Conservation (phyloP, 2,113 vertebrate species). For the Solea senegalensis region DNA sequence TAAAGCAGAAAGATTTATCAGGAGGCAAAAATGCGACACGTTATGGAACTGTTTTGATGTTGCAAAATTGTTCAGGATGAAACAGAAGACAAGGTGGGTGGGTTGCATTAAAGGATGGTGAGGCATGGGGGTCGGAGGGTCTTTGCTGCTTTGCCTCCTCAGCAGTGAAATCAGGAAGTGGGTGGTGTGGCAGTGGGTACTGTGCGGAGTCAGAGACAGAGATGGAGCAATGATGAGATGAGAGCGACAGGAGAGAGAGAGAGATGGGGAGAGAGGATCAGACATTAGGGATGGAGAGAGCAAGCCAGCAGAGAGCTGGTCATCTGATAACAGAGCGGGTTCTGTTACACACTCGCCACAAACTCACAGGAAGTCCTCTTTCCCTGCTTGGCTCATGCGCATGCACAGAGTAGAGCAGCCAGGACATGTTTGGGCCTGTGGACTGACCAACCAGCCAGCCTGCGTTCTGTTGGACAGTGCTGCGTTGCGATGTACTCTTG, state of each 20-base stretch:
- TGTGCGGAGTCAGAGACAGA: slow-evolving; percentile 65
- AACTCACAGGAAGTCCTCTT: slow-evolving; percentile 80
- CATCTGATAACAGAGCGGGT: slow-evolving; percentile 87
- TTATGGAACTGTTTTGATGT: slow-evolving; percentile 36
- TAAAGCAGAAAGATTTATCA: slow-evolving; percentile 37
- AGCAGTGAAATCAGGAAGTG: slow-evolving; percentile 77
- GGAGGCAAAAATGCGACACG: slow-evolving; percentile 41
- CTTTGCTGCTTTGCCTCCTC: slow-evolving; percentile 57
- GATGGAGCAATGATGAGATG: slow-evolving; percentile 73
- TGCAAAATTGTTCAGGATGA: slow-evolving; percentile 36
- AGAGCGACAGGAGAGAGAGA: slow-evolving; percentile 67
- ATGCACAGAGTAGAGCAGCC: slow-evolving; percentile 55
- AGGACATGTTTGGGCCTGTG: slow-evolving; percentile 13
- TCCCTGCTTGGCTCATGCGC: slow-evolving; percentile 57
- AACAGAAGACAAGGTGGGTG: slow-evolving; percentile 46
- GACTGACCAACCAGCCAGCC: slow-evolving; percentile 19
- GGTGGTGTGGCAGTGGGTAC: slow-evolving; percentile 74
- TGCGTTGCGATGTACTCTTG: slow-evolving; percentile 6
- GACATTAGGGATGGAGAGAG: slow-evolving; percentile 66
- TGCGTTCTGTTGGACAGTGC: slow-evolving; percentile 13
- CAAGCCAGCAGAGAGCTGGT: slow-evolving; percentile 75
- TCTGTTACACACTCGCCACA: slow-evolving; percentile 83
- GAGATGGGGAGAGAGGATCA: slow-evolving; percentile 56
- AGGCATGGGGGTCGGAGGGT: slow-evolving; percentile 60
- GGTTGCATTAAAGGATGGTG: slow-evolving; percentile 46